These are phyloP conservation scores for Phasianus colchicus DNA, from an alignment of 2,113 vertebrate genomes.

Conservation along the genomic window DNA sequence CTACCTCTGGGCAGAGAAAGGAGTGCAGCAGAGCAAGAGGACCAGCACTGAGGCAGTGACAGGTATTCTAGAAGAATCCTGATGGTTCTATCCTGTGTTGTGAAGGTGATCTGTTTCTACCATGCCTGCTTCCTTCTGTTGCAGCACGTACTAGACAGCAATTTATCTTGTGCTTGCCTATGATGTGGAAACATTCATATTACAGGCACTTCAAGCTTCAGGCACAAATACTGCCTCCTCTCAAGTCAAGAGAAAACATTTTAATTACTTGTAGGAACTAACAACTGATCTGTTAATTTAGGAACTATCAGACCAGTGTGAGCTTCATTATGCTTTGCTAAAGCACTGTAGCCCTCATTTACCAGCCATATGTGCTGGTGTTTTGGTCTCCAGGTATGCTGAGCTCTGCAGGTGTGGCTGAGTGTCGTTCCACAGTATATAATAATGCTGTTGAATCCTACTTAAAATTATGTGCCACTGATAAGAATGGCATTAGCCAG, in stretches of 20 bases:
- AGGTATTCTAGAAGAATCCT: slow-evolving; percentile 66
- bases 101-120: background rate
- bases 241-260: background rate
- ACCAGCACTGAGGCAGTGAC: slow-evolving; percentile 77
- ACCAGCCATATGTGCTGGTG: background rate
- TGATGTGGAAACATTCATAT: background rate
- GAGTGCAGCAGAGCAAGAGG: slow-evolving; percentile 76
- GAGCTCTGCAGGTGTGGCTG: background rate
- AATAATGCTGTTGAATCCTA: background rate
- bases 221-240: background rate
- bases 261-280: background rate
- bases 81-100: background rate
- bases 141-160: background rate
- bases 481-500: background rate
- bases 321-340: background rate
- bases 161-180: background rate
- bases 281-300: background rate
- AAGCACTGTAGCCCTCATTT: background rate
- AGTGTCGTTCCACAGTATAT: background rate
- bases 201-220: background rate
- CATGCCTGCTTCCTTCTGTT: background rate
- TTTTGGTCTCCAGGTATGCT: background rate
- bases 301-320: background rate
- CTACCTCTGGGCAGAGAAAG: slow-evolving; percentile 82
- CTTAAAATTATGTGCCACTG: background rate